Evolutionary conservation across 2,888 invertebrate species (phyloP), one percentile per base, ranked within the genome.

Genomic region (Xanthia togata): DNA sequence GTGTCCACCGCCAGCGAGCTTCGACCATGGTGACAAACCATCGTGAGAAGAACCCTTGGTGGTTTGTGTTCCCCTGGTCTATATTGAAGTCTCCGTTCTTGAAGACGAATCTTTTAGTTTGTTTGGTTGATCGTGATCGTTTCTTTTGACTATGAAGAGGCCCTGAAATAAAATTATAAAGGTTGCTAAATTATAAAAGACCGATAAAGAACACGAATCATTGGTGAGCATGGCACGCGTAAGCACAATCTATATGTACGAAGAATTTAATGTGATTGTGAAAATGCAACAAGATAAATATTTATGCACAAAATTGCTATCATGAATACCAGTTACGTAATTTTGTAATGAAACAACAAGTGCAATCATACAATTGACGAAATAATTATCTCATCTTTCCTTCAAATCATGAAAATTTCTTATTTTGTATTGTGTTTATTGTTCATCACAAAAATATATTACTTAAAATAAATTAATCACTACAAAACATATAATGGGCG

Each of bases 11-110:
- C 99, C 99, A 99, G 93, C 98, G 97, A 0, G 98, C 97, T 94
- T 98, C 98, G 17, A 99, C 98, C 89, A 99, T 94, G 0, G 97
- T 98, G 5, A 98, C 98, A 95, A 99, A 99, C 90, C 98, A 97
- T 91, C 98, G 98, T 90, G 98, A 98, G 69, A 98, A 97, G 86
- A 97, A 97, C 23, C 97, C 93, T 5, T 97, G 96, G 35, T 97
- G 95, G 6, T 97, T 97, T 0, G 87, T 80, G 31, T 83, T 90
- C 68, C 98, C 97, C 91, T 98, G 98, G n/a, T 98, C 97, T 23
- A 99, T 98, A 93, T 99, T 99, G 93, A 98, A 98, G 88, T 98
- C 98, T 55, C 99, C 99, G 94, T 98, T 98, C 93, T 99, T 99
- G 88, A 98, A 97, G 12, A 99, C 98, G 2, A 98, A 98, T 71